Evolutionary conservation across 2,888 invertebrate species (phyloP).

Genomic region (Venustoraphidia nigricollis): DNA sequence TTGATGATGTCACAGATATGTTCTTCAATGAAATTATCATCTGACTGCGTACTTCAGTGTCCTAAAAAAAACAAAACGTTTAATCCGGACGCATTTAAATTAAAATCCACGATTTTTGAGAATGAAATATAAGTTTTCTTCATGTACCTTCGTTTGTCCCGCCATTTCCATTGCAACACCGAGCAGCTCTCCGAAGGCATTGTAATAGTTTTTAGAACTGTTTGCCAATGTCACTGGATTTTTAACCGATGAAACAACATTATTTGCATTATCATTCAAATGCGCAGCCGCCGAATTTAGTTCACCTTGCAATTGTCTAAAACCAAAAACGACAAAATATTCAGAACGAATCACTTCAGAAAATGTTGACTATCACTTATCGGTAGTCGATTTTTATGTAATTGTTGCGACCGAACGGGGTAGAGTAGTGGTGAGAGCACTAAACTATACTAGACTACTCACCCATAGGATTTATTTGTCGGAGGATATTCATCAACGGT

Average conservation of each 20-base stretch:
- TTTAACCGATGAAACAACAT: conserved; percentile 64
- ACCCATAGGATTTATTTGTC: conserved; percentile 55
- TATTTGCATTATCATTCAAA: conserved; percentile 69
- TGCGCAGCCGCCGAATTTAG: conserved; percentile 71
- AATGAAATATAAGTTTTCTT: neutral
- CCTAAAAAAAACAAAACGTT: conserved; percentile 27
- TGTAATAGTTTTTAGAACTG: conserved; percentile 61
- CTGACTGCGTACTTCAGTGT: conserved; percentile 55
- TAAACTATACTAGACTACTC: neutral
- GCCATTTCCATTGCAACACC: conserved; percentile 75
- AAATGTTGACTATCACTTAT: neutral
- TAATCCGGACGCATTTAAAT: neutral
- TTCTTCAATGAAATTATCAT: conserved; percentile 79
- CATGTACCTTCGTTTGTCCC: conserved; percentile 45
- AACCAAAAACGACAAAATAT: conserved; percentile 9
- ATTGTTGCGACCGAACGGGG: too few relatives aligned
- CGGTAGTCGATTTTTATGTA: too few relatives aligned
- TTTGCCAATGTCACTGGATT: conserved; percentile 54
- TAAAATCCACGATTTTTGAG: neutral
- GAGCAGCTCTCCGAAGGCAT: conserved; percentile 62
- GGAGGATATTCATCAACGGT: conserved; percentile 61
- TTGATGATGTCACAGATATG: conserved; percentile 75
- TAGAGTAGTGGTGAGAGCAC: too few relatives aligned
- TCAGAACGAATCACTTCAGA: neutral
- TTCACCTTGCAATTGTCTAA: conserved; percentile 67